Percentiles rank a stretch among this genome's conserved stretches.
phyloP scores from a whole-genome alignment of 2,888 invertebrate species.

The Seira musarum region DNA sequence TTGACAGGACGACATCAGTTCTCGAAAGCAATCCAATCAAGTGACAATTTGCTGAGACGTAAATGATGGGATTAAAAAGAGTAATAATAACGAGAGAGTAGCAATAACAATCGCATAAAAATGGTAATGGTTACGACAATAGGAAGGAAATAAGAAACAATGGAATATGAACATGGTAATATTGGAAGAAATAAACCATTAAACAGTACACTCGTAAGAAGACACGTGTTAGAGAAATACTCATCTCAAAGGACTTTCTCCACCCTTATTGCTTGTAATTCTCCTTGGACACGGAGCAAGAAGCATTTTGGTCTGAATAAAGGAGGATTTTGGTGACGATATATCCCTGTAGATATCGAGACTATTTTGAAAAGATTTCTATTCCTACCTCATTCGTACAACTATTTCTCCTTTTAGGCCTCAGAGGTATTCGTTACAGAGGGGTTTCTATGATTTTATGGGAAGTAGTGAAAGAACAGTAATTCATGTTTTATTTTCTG shows the following conservation, averaged over 20 bases:
- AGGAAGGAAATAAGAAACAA: constrained; percentile 4
- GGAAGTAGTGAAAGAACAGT: neutral
- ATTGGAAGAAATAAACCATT: constrained; percentile 2
- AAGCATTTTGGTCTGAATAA: neutral
- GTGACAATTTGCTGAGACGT: neutral
- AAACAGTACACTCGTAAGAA: neutral
- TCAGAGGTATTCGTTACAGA: no score
- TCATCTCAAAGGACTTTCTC: neutral
- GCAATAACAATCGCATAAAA: neutral
- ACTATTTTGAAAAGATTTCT: neutral
- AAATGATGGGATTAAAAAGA: neutral
- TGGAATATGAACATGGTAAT: neutral
- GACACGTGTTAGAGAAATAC: neutral
- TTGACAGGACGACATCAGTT: neutral
- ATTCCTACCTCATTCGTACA: neutral
- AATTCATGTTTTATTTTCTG: neutral
- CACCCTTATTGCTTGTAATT: no score
- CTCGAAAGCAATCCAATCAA: neutral
- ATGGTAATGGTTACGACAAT: constrained; percentile 2
- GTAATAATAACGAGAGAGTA: neutral
- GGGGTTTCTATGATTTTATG: neutral
- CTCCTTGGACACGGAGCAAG: neutral
- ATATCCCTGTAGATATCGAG: neutral
- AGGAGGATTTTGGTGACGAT: neutral
- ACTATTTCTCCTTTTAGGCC: no score